A percentile compares a stretch with the other conserved stretches of the same genome.
Evolutionary conservation across 2,113 vertebrate genomes (phyloP).

Genomic region (Saccopteryx bilineata): DNA sequence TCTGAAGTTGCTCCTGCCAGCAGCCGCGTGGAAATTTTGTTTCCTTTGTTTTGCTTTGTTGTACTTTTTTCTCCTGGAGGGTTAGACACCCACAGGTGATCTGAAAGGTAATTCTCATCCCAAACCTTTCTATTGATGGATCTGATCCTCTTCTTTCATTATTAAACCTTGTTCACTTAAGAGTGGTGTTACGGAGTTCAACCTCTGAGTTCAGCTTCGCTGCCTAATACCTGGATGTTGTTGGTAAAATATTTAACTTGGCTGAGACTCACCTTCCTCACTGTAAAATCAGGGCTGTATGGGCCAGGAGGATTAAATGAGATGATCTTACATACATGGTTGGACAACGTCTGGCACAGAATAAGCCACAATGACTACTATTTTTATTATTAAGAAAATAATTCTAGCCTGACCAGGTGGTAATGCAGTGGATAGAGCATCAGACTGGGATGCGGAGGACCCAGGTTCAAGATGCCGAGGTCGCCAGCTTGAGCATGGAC

Average conservation of each 20-base stretch:
- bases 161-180: neutral
- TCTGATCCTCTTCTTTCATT: neutral
- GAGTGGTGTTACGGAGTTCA: neutral
- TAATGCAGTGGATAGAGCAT: no score
- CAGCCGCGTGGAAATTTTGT: neutral
- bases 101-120: neutral
- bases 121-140: neutral
- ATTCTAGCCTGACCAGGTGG: neutral
- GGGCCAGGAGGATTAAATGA: neutral
- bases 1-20: neutral
- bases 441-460: no score
- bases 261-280: neutral
- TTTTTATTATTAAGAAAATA: neutral
- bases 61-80: neutral
- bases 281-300: neutral
- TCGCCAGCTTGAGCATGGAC: no score
- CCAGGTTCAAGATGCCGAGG: no score
- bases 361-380: neutral
- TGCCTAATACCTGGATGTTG: no score
- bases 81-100: neutral
- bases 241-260: neutral
- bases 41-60: neutral
- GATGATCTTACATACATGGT: accelerated
- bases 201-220: neutral
- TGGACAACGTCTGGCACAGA: neutral